These are phyloP conservation scores for Toxotes chatareus DNA, from an alignment of 2,113 vertebrate genomes.

Conservation along the genomic window DNA sequence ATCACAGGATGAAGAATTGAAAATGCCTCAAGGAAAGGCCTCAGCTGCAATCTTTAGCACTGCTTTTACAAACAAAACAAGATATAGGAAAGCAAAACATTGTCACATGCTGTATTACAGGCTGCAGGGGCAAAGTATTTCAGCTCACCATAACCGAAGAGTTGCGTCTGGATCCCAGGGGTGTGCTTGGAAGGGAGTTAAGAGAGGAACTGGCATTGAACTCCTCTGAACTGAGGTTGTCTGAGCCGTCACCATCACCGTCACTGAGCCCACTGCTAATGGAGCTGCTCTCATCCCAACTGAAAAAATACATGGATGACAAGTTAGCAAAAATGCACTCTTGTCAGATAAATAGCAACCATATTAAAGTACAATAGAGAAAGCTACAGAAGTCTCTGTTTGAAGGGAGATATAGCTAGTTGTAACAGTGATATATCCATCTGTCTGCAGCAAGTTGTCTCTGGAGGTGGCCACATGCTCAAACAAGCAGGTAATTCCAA, in stretches of 20 bases:
- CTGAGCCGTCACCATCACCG: constrained; percentile 94
- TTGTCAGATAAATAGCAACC: neutral
- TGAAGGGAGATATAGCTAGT: constrained; percentile 18
- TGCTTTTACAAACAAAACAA: constrained; percentile 32
- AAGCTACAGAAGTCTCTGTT: constrained; percentile 17
- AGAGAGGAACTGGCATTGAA: constrained; percentile 97
- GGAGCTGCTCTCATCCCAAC: constrained; percentile 99
- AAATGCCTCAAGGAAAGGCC: constrained; percentile 14
- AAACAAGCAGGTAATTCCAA: constrained; percentile 65
- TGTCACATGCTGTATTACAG: constrained; percentile 22
- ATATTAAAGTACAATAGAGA: neutral
- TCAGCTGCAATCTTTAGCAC: constrained; percentile 3
- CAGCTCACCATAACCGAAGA: constrained; percentile 91
- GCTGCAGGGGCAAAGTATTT: neutral
- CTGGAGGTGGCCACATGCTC: constrained; percentile 63
- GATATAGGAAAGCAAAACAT: neutral
- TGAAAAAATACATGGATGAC: constrained; percentile 71
- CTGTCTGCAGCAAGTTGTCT: constrained; percentile 59
- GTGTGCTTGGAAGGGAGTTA: constrained; percentile 94
- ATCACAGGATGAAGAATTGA: constrained; percentile 31
- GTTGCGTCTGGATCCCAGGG: constrained; percentile 92
- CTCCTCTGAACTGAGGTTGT: constrained; percentile 98
- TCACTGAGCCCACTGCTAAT: constrained; percentile 99
- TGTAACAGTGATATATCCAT: constrained; percentile 51
- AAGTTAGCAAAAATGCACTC: constrained; percentile 1